A percentile compares a stretch with the other conserved stretches of the same genome.
Conservation (phyloP, 2,888 invertebrate species). For the Stegophylla sp. region DNA sequence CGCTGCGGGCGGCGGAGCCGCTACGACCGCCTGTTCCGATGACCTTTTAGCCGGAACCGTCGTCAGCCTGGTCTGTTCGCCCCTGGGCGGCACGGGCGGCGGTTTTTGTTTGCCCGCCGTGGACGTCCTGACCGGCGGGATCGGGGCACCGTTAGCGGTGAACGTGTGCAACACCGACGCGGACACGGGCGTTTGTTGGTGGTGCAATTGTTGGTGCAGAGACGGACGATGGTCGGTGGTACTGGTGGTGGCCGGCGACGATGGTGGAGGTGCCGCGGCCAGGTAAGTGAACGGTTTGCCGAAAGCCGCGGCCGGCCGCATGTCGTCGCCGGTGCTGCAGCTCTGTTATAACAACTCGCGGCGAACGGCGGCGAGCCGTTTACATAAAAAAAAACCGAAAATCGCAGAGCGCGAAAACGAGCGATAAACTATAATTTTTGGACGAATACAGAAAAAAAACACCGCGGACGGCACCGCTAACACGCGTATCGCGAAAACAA, state of each 20-base stretch:
- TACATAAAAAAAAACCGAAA: not conserved
- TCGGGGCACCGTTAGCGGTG: constrained; percentile 54
- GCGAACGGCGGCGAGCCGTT: not conserved
- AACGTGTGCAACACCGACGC: constrained; percentile 60
- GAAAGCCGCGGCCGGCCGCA: constrained; percentile 57
- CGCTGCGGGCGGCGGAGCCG: constrained; percentile 51
- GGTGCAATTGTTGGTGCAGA: constrained; percentile 29
- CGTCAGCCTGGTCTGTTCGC: constrained; percentile 62
- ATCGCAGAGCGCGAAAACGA: too few relatives aligned
- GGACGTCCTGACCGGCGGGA: constrained; percentile 54
- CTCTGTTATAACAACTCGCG: not conserved
- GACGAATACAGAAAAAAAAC: too few relatives aligned
- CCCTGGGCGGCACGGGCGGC: constrained; percentile 62
- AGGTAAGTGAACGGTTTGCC: constrained; percentile 58
- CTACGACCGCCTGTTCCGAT: not conserved
- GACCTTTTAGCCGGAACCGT: constrained; percentile 60
- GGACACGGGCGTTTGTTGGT: constrained; percentile 40
- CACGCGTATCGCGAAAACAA: too few relatives aligned
- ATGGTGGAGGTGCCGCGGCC: constrained; percentile 19
- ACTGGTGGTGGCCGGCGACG: not conserved
- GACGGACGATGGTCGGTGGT: constrained; percentile 38
- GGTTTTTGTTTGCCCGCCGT: constrained; percentile 61
- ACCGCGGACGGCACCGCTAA: too few relatives aligned
- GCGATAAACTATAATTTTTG: too few relatives aligned
- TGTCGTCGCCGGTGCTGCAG: not conserved